These are phyloP conservation scores for Zingel zingel DNA, from an alignment of 2,113 vertebrate genomes.

Conservation along the genomic window DNA sequence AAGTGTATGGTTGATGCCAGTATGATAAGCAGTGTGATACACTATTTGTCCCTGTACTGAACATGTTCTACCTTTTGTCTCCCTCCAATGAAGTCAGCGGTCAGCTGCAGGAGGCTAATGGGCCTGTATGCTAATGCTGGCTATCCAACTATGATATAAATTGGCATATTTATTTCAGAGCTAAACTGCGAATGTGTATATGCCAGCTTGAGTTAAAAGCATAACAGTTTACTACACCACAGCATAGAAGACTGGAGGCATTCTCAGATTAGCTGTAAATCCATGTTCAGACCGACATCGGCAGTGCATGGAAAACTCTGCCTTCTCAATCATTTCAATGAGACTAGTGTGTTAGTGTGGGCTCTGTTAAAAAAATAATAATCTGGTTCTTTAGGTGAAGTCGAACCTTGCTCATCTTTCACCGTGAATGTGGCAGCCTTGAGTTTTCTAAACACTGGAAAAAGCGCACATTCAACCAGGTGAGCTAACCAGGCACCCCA, in stretches of 20 bases:
- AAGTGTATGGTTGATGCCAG: constrained; percentile 8
- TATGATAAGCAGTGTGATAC: constrained; percentile 23
- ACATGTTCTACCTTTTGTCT: constrained; percentile 25
- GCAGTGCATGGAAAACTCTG: not conserved
- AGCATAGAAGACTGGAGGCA: not conserved
- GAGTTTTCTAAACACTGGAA: too few relatives aligned
- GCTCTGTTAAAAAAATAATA: not conserved
- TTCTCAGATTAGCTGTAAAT: not conserved
- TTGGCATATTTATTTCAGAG: not conserved
- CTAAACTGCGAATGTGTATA: not conserved
- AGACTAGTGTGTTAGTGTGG: not conserved
- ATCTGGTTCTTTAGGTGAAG: not conserved
- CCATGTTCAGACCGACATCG: not conserved
- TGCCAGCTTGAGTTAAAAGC: not conserved
- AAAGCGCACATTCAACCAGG: too few relatives aligned
- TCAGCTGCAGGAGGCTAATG: not conserved
- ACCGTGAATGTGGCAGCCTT: too few relatives aligned
- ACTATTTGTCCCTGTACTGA: not conserved
- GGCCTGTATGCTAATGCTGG: constrained; percentile 1
- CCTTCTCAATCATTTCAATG: not conserved
- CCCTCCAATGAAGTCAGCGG: not conserved
- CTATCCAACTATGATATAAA: not conserved
- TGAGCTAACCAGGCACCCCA: too few relatives aligned
- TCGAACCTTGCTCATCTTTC: not conserved
- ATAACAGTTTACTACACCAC: not conserved